phyloP scores from a whole-genome alignment of 1,140 invertebrate genomes.

The Drosophila pruinosa region DNA sequence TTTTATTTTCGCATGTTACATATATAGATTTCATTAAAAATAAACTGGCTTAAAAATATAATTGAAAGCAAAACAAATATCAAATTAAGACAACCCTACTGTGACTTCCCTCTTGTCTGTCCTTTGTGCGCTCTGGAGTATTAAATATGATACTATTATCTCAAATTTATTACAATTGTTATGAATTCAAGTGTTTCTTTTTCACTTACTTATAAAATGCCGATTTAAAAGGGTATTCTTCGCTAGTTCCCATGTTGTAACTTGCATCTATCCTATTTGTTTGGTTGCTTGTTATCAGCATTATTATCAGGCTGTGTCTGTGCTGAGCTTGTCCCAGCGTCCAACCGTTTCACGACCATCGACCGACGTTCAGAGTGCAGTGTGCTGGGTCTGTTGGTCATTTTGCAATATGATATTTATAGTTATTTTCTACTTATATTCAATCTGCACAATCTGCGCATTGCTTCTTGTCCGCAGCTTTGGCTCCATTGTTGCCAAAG shows the following conservation, averaged over 20 bases:
- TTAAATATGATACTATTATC: too few relatives aligned
- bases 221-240: not conserved
- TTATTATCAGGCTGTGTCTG: slow-evolving; percentile 40
- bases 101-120: too few relatives aligned
- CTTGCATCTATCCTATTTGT: slow-evolving; percentile 20
- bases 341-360: slow-evolving; percentile 3
- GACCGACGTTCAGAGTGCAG: not conserved
- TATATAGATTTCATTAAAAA: too few relatives aligned
- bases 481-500: slow-evolving; percentile 41
- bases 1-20: too few relatives aligned
- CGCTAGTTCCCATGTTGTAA: not conserved
- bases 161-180: not conserved
- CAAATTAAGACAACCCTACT: too few relatives aligned
- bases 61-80: too few relatives aligned
- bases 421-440: slow-evolving; percentile 77
- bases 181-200: not conserved
- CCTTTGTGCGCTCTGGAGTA: too few relatives aligned
- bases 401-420: slow-evolving; percentile 79
- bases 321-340: slow-evolving; percentile 10
- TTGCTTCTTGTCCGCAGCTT: slow-evolving; percentile 20
- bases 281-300: slow-evolving; percentile 43
- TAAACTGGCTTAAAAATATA: not conserved
- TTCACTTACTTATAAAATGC: not conserved
- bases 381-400: slow-evolving; percentile 50
- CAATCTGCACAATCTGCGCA: slow-evolving; percentile 49